Conservation (phyloP, 1,140 invertebrate species). For the Aphaenogaster floridana region DNA sequence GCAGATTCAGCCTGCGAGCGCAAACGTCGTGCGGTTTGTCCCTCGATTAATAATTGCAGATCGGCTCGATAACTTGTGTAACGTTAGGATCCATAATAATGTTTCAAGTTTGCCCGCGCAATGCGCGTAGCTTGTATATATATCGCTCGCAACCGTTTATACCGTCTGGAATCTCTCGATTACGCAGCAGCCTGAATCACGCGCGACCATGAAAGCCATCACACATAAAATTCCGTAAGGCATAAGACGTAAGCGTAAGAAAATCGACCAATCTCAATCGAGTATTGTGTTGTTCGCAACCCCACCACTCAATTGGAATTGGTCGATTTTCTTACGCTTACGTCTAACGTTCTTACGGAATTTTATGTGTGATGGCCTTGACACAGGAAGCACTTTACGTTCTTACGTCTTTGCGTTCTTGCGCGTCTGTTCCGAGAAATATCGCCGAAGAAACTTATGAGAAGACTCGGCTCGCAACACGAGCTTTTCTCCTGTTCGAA, state of each 20-base stretch:
- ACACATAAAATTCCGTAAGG: too few species aligned
- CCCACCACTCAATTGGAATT: too few species aligned
- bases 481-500: not conserved
- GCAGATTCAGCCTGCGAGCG: slow-evolving; percentile 54
- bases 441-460: slow-evolving; percentile 11
- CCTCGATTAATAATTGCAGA: slow-evolving; percentile 35
- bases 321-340: too few species aligned
- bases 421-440: slow-evolving; percentile 29
- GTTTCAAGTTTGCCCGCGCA: not conserved
- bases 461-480: not conserved
- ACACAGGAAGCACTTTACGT: slow-evolving; percentile 39
- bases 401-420: slow-evolving; percentile 38
- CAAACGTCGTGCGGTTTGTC: not conserved
- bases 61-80: not conserved
- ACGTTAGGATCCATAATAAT: not conserved
- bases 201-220: slow-evolving; percentile 22
- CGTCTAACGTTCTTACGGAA: too few species aligned
- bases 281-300: too few species aligned
- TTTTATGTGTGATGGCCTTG: not conserved
- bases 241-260: too few species aligned
- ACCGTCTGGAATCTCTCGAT: slow-evolving; percentile 37
- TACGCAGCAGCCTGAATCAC: slow-evolving; percentile 26
- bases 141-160: not conserved
- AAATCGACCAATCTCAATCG: too few species aligned
- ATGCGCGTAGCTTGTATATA: not conserved